phyloP scores from a whole-genome alignment of 2,113 vertebrate species.

The Microtus oregoni region DNA sequence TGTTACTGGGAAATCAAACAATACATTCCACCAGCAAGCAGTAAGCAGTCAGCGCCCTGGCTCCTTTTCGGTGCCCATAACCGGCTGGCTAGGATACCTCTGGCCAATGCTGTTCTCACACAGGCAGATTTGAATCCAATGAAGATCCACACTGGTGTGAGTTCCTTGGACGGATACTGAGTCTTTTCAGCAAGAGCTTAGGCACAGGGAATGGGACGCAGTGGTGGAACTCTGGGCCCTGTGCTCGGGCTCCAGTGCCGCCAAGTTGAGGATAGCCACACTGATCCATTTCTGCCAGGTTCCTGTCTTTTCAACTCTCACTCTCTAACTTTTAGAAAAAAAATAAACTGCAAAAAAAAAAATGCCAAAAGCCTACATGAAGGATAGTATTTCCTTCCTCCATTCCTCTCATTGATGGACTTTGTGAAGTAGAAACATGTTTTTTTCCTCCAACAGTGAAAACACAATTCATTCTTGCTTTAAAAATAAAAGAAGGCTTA shows the following conservation, averaged over 20 bases:
- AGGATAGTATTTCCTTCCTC: conserved; percentile 81
- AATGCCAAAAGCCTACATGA: conserved; percentile 77
- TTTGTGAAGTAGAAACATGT: conserved; percentile 80
- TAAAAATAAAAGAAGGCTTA: conserved; percentile 81
- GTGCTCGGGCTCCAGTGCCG: too few relatives aligned
- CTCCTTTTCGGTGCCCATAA: not conserved
- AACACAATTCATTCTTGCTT: conserved; percentile 83
- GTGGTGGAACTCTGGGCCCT: not conserved
- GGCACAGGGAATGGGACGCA: not conserved
- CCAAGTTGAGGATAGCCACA: conserved; percentile 68
- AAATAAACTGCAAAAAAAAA: conserved; percentile 62
- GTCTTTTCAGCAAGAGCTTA: conserved; percentile 62
- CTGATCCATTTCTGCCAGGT: conserved; percentile 84
- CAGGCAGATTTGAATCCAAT: not conserved
- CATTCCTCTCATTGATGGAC: conserved; percentile 80
- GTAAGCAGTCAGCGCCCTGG: conserved; percentile 48
- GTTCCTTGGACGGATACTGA: conserved; percentile 74
- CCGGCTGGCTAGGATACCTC: not conserved
- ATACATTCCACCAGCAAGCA: conserved; percentile 78
- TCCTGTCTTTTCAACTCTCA: conserved; percentile 84
- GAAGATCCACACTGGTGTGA: conserved; percentile 70
- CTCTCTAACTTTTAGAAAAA: conserved; percentile 56
- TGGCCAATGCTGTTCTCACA: conserved; percentile 22
- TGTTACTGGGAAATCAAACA: conserved; percentile 75
- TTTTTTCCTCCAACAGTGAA: conserved; percentile 82